These are phyloP conservation scores for Nannoperca obscura DNA, from an alignment of 2,797 vertebrate species.

Conservation along the genomic window DNA sequence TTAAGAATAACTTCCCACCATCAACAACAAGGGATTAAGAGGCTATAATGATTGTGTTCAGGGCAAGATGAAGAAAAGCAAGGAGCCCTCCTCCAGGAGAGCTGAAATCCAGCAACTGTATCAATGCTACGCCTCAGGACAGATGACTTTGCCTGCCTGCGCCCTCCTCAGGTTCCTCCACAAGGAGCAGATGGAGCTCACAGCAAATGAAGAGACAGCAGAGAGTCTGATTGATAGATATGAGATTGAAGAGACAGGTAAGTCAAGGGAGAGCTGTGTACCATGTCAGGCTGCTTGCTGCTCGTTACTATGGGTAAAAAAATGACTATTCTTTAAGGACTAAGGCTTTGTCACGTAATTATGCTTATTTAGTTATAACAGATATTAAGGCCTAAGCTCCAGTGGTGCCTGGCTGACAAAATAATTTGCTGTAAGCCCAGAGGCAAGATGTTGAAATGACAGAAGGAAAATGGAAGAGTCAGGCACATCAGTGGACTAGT, in stretches of 20 bases:
- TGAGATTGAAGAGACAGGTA: slow-evolving; percentile 90
- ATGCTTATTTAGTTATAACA: slow-evolving; percentile 41
- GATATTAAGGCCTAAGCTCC: slow-evolving; percentile 25
- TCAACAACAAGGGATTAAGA: not conserved
- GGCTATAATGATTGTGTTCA: slow-evolving; percentile 33
- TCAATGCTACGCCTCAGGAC: slow-evolving; percentile 73
- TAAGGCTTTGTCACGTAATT: slow-evolving; percentile 9
- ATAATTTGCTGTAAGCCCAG: slow-evolving; percentile 36
- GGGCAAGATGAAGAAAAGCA: slow-evolving; percentile 67
- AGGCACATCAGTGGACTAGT: slow-evolving; percentile 32
- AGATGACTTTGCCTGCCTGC: slow-evolving; percentile 59
- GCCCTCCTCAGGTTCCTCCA: slow-evolving; percentile 84
- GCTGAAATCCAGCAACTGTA: slow-evolving; percentile 84
- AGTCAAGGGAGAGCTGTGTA: slow-evolving; percentile 26
- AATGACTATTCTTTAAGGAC: not conserved
- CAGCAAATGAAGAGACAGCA: slow-evolving; percentile 57
- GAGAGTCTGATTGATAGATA: slow-evolving; percentile 86
- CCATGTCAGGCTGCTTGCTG: slow-evolving; percentile 19
- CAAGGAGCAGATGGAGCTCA: slow-evolving; percentile 81
- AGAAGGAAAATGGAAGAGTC: slow-evolving; percentile 44
- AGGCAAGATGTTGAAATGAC: slow-evolving; percentile 35
- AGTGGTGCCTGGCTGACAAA: slow-evolving; percentile 34
- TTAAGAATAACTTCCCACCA: not conserved
- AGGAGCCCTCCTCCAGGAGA: slow-evolving; percentile 64
- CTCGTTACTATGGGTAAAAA: slow-evolving; percentile 26